Evolutionary conservation across 2,113 vertebrate genomes (phyloP).

Genomic region (Centropus unirufus): DNA sequence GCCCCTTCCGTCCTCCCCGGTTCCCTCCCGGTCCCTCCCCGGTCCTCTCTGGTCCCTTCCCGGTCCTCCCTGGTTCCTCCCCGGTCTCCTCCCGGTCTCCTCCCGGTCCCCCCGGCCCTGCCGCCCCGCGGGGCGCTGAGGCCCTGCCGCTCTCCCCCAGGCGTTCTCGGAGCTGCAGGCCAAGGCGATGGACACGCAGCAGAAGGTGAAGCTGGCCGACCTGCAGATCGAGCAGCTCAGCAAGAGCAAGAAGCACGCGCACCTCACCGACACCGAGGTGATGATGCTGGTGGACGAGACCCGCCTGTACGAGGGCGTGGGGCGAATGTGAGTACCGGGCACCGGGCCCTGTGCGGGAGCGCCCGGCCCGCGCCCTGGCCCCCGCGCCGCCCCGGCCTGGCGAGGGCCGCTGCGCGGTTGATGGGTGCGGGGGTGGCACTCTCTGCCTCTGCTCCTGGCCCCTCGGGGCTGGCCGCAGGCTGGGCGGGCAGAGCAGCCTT

Average conservation of each 20-base stretch:
- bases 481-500: background rate
- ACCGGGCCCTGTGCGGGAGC: too few species aligned
- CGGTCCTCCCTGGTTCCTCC: too few species aligned
- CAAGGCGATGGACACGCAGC: slow-evolving; percentile 96
- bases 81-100: too few species aligned
- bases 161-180: slow-evolving; percentile 94
- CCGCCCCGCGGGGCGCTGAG: too few species aligned
- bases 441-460: background rate
- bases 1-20: too few species aligned
- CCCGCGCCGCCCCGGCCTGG: too few species aligned
- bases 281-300: slow-evolving; percentile 85
- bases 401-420: background rate
- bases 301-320: slow-evolving; percentile 94
- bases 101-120: too few species aligned
- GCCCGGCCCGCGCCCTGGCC: too few species aligned
- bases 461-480: too few species aligned
- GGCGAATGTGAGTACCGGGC: slow-evolving; percentile 89
- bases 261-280: slow-evolving; percentile 89
- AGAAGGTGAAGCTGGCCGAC: slow-evolving; percentile 94
- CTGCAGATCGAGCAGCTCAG: slow-evolving; percentile 94
- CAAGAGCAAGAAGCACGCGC: slow-evolving; percentile 91
- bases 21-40: too few species aligned
- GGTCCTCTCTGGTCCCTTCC: too few species aligned
- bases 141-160: slow-evolving; percentile 55
- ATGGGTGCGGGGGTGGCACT: background rate